Conservation (phyloP, 2,888 invertebrate genomes). For the Nephrotoma flavescens region DNA sequence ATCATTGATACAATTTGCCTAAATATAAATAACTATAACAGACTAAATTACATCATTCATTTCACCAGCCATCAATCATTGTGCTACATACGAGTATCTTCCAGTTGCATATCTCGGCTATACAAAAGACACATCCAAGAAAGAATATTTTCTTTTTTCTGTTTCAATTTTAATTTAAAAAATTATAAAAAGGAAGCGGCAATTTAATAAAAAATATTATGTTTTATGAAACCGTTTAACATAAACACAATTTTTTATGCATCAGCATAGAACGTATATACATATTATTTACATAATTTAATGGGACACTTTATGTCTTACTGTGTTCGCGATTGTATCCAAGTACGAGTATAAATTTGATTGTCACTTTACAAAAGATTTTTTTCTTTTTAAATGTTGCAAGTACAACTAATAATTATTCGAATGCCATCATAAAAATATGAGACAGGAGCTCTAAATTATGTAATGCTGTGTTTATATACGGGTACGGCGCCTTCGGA, state of each 20-base stretch:
- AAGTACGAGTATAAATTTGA: neutral
- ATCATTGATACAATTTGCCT: neutral
- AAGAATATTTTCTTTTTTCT: neutral
- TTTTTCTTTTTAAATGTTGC: neutral
- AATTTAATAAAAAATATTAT: neutral
- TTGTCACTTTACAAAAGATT: neutral
- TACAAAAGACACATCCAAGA: neutral
- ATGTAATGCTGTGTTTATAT: neutral
- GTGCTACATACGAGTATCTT: neutral
- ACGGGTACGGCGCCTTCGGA: neutral
- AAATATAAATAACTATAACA: neutral
- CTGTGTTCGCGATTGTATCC: neutral
- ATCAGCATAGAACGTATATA: neutral
- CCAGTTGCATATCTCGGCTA: neutral
- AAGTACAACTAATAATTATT: neutral
- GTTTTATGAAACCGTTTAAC: neutral
- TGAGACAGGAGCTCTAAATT: neutral
- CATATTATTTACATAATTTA: neutral
- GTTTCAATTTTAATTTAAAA: neutral
- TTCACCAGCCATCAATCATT: neutral
- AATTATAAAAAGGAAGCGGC: neutral
- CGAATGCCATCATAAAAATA: neutral
- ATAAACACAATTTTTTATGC: neutral
- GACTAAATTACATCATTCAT: neutral
- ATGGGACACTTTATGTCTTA: neutral